Percentiles rank a stretch among this genome's conserved stretches.
Evolutionary conservation across 1,140 invertebrate species (phyloP).

Genomic region (Danaus melanippus): DNA sequence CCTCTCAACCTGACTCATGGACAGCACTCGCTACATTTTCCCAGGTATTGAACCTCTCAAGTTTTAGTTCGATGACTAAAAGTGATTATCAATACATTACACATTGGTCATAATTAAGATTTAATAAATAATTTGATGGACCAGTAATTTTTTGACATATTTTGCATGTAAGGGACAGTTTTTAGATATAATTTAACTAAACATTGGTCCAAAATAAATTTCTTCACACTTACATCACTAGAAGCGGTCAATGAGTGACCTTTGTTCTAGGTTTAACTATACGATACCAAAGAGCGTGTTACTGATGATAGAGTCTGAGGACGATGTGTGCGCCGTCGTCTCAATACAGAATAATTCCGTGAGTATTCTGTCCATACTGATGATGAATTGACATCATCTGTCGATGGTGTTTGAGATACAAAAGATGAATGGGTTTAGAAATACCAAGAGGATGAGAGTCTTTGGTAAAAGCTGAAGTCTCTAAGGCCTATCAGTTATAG

Average conservation of each 20-base stretch:
- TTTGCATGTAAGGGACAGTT: not conserved
- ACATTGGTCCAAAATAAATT: too few species aligned
- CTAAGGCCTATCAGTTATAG: too few species aligned
- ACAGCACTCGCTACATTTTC: slow-evolving; percentile 10
- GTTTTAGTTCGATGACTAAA: too few species aligned
- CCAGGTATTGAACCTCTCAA: slow-evolving; percentile 13
- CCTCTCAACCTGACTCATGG: slow-evolving; percentile 27
- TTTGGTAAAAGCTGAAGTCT: too few species aligned
- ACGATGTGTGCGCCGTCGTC: slow-evolving; percentile 77
- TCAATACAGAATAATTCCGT: slow-evolving; percentile 83
- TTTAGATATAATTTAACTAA: too few species aligned
- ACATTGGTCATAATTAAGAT: too few species aligned
- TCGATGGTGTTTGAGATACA: too few species aligned
- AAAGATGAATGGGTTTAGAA: too few species aligned
- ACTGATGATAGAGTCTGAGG: slow-evolving; percentile 75
- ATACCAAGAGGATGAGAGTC: too few species aligned
- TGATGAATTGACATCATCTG: too few species aligned
- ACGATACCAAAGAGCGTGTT: slow-evolving; percentile 71
- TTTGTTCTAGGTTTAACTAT: slow-evolving; percentile 46
- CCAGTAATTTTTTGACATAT: slow-evolving; percentile 4
- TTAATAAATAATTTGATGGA: not conserved
- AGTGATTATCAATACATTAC: too few species aligned
- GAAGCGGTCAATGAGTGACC: not conserved
- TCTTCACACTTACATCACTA: not conserved
- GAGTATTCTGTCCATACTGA: slow-evolving; percentile 32